A percentile compares a stretch with the other conserved stretches of the same genome.
phyloP scores from a whole-genome alignment of 2,888 invertebrate species.

The Pimpla rufipes region DNA sequence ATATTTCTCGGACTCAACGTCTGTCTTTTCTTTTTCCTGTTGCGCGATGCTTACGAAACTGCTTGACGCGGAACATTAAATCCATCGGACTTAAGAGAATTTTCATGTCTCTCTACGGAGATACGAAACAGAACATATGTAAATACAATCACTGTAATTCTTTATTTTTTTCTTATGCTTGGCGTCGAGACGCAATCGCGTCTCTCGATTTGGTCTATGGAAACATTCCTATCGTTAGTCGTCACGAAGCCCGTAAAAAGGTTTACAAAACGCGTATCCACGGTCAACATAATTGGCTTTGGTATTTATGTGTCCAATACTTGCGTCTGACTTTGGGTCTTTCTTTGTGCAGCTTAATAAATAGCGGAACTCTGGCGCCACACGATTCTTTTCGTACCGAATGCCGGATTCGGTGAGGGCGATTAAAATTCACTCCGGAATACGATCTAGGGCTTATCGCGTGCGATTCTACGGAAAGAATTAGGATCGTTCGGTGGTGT shows the following conservation, averaged over 20 bases:
- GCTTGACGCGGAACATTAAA: not conserved
- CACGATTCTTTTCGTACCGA: slow-evolving; percentile 7
- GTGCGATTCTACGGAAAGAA: slow-evolving; percentile 13
- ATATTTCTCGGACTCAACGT: slow-evolving; percentile 59
- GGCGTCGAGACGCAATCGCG: too few species aligned
- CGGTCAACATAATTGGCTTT: not conserved
- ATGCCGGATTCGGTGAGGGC: not conserved
- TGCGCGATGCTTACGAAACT: slow-evolving; percentile 40
- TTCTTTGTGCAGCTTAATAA: slow-evolving; percentile 13
- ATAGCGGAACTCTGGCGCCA: not conserved
- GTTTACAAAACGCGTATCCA: slow-evolving; percentile 31
- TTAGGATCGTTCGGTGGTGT: slow-evolving; percentile 46
- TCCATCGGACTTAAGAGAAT: too few species aligned
- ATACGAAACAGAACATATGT: not conserved
- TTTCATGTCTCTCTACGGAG: too few species aligned
- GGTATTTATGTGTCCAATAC: not conserved
- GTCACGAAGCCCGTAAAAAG: slow-evolving; percentile 38
- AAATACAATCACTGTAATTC: slow-evolving; percentile 22
- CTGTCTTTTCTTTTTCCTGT: slow-evolving; percentile 56
- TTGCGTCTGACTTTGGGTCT: slow-evolving; percentile 32
- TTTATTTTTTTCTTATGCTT: too few species aligned
- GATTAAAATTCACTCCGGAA: slow-evolving; percentile 2
- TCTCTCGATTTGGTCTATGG: slow-evolving; percentile 39
- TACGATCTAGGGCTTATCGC: not conserved
- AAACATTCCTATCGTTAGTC: slow-evolving; percentile 15